Evolutionary conservation across 2,888 invertebrate genomes (phyloP).

Genomic region (Acleris emargana): DNA sequence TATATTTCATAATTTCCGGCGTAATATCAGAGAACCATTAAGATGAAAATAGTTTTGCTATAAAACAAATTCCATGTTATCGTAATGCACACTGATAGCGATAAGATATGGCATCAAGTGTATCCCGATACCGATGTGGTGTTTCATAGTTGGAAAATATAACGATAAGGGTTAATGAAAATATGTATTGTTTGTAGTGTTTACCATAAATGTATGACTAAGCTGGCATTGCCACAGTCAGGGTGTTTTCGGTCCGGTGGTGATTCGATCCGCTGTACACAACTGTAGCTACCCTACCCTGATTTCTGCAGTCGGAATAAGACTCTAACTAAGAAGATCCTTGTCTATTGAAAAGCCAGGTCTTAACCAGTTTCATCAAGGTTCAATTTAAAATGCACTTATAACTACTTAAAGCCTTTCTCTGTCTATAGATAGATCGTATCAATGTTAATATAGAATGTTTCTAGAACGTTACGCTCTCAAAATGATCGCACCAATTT

Average conservation of each 20-base stretch:
- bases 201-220: conserved; percentile 2
- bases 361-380: too few species aligned
- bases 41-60: conserved; percentile 7
- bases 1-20: background rate
- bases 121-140: conserved; percentile 11
- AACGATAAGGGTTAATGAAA: conserved; percentile 18
- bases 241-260: too few species aligned
- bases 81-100: conserved; percentile 14
- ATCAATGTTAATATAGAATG: conserved; percentile 13
- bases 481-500: conserved; percentile 25
- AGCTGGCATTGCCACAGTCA: background rate
- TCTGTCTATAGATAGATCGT: background rate
- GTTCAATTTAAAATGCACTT: background rate
- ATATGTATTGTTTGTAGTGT: conserved; percentile 9
- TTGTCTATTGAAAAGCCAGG: too few species aligned
- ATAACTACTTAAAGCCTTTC: background rate
- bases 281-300: too few species aligned
- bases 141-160: conserved; percentile 22
- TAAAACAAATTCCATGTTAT: conserved; percentile 26
- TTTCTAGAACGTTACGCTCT: conserved; percentile 17
- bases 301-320: too few species aligned
- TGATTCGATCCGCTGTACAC: too few species aligned
- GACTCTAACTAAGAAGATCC: too few species aligned
- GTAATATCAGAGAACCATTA: background rate
- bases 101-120: conserved; percentile 28